These are phyloP conservation scores for Sylvia atricapilla DNA, from an alignment of 2,113 vertebrate species.

Conservation along the genomic window DNA sequence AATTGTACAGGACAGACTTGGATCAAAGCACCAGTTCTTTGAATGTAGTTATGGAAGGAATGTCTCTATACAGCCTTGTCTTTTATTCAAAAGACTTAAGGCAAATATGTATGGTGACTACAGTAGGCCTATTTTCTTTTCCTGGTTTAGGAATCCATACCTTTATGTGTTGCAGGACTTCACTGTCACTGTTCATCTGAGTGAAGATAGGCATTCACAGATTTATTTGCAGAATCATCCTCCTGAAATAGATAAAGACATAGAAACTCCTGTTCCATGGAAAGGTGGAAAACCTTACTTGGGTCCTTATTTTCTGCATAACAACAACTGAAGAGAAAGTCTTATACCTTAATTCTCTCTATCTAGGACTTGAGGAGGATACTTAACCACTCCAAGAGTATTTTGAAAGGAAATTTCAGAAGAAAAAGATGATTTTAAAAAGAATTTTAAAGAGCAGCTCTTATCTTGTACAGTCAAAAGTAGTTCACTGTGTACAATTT, in stretches of 20 bases:
- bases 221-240: background rate
- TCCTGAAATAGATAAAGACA: background rate
- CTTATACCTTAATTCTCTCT: background rate
- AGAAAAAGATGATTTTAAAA: background rate
- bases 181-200: background rate
- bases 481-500: background rate
- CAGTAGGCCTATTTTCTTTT: background rate
- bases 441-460: background rate
- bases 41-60: background rate
- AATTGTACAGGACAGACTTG: background rate
- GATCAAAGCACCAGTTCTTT: background rate
- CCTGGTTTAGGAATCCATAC: background rate
- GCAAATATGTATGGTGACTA: background rate
- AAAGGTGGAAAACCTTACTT: background rate
- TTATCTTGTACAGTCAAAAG: background rate
- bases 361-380: background rate
- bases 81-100: background rate
- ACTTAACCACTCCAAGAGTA: background rate
- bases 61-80: background rate
- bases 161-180: background rate
- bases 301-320: background rate
- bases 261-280: background rate
- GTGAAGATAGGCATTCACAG: background rate
- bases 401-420: background rate
- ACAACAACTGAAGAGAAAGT: background rate